Conservation (phyloP, 53 echinoderm and acorn worm genomes). For the Glandiceps talaboti region DNA sequence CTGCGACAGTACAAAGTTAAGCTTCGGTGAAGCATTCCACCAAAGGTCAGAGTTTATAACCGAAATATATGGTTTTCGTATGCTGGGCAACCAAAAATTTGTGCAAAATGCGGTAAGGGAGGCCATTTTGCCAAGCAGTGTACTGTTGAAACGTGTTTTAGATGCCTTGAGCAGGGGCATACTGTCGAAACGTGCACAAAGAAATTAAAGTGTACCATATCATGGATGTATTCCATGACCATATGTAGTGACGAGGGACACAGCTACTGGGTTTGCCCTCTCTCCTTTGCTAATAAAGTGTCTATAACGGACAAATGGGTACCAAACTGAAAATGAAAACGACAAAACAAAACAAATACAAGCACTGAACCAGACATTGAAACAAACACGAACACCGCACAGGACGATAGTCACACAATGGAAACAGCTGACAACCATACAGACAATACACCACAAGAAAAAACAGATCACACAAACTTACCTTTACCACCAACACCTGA, state of each 20-base stretch:
- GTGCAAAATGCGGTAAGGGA: constrained; percentile 14
- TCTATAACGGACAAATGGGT: not conserved
- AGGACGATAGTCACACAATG: too few relatives aligned
- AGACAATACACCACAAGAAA: too few relatives aligned
- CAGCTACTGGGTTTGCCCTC: not conserved
- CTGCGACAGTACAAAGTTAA: constrained; percentile 25
- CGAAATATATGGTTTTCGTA: constrained; percentile 25
- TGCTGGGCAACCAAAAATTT: constrained; percentile 15
- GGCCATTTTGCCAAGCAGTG: constrained; percentile 28
- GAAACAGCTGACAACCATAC: too few relatives aligned
- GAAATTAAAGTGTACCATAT: not conserved
- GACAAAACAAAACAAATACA: too few relatives aligned
- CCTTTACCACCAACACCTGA: too few relatives aligned
- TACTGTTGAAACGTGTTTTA: constrained; percentile 12
- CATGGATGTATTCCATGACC: too few relatives aligned
- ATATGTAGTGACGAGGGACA: not conserved
- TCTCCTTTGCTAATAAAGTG: not conserved
- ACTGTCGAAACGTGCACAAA: not conserved
- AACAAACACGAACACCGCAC: too few relatives aligned
- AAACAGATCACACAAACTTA: too few relatives aligned
- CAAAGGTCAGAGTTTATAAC: constrained; percentile 13
- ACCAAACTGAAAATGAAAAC: too few relatives aligned
- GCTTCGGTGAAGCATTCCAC: constrained; percentile 7
- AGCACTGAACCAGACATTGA: too few relatives aligned
- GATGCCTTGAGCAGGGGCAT: constrained; percentile 7